These are phyloP conservation scores for Brachyopa scutellaris DNA, from an alignment of 2,888 invertebrate genomes.

Conservation along the genomic window DNA sequence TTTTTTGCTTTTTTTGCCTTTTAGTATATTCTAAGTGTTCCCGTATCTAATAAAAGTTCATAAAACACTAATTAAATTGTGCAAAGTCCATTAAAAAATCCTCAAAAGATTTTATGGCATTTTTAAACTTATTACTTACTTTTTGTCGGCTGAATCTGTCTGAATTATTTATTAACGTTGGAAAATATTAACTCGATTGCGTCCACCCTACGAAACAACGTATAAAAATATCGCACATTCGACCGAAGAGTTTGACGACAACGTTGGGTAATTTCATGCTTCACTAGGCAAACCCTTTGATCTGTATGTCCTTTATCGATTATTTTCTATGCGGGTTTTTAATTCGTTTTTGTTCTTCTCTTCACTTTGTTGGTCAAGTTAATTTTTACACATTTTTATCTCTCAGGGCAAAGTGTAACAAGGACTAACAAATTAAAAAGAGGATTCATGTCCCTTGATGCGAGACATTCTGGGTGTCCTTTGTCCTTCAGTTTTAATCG, in stretches of 20 bases:
- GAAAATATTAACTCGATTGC: slow-evolving; percentile 29
- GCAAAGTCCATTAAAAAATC: neutral
- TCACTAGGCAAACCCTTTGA: slow-evolving; percentile 53
- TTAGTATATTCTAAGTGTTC: too few species aligned
- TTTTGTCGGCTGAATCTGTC: slow-evolving; percentile 1
- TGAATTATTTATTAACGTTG: slow-evolving; percentile 5
- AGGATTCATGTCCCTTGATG: slow-evolving; percentile 37
- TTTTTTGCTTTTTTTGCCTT: too few species aligned
- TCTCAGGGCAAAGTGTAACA: slow-evolving; percentile 27
- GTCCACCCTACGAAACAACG: neutral
- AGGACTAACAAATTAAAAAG: slow-evolving; percentile 32
- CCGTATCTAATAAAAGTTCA: too few species aligned
- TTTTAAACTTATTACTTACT: neutral
- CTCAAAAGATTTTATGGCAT: too few species aligned
- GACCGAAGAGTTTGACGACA: slow-evolving; percentile 11
- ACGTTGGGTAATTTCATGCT: slow-evolving; percentile 49
- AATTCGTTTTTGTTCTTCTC: neutral
- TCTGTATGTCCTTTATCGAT: slow-evolving; percentile 54
- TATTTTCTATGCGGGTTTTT: slow-evolving; percentile 25
- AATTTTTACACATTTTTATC: slow-evolving; percentile 40
- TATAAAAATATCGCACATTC: slow-evolving; percentile 4
- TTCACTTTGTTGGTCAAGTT: slow-evolving; percentile 31
- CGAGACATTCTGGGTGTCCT: slow-evolving; percentile 45
- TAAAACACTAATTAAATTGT: too few species aligned
- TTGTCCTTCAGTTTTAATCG: slow-evolving; percentile 42